Percentiles rank a stretch among this genome's conserved stretches.
Conservation (phyloP, 2,797 vertebrate species). For the Caiman crocodilus region DNA sequence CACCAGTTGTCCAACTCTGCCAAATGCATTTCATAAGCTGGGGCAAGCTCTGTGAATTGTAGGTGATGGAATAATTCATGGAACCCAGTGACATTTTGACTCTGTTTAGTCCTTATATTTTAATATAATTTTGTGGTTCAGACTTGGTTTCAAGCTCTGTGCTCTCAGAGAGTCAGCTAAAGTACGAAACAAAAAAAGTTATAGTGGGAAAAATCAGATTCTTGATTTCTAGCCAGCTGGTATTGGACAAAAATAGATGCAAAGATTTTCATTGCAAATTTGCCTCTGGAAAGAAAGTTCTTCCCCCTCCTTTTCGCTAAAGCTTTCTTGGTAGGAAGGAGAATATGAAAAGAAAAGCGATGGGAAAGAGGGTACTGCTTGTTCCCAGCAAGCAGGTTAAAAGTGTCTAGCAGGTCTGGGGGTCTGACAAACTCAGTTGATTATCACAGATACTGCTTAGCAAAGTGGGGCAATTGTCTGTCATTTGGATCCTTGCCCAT, state of each 20-base stretch:
- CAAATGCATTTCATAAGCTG: slow-evolving; percentile 1
- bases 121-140: slow-evolving; percentile 79
- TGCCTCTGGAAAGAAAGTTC: slow-evolving; percentile 84
- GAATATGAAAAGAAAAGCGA: slow-evolving; percentile 77
- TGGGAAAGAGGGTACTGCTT: slow-evolving; percentile 82
- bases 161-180: slow-evolving; percentile 77
- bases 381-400: slow-evolving; percentile 83
- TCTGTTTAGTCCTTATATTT: slow-evolving; percentile 71
- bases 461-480: slow-evolving; percentile 25
- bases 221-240: slow-evolving; percentile 87
- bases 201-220: slow-evolving; percentile 85
- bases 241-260: slow-evolving; percentile 85
- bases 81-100: slow-evolving; percentile 64
- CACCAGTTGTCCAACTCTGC: not conserved
- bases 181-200: slow-evolving; percentile 75
- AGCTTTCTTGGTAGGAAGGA: slow-evolving; percentile 75
- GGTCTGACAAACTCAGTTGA: slow-evolving; percentile 66
- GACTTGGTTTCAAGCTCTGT: slow-evolving; percentile 73
- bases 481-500: slow-evolving; percentile 59
- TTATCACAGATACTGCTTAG: slow-evolving; percentile 57
- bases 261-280: slow-evolving; percentile 86
- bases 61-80: slow-evolving; percentile 65
- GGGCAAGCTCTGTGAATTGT: slow-evolving; percentile 36
- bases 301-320: slow-evolving; percentile 73
- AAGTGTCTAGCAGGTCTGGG: slow-evolving; percentile 63